Percentiles rank a stretch among this genome's conserved stretches.
Conservation (phyloP, 2,113 vertebrate species). For the Acanthisitta chloris region DNA sequence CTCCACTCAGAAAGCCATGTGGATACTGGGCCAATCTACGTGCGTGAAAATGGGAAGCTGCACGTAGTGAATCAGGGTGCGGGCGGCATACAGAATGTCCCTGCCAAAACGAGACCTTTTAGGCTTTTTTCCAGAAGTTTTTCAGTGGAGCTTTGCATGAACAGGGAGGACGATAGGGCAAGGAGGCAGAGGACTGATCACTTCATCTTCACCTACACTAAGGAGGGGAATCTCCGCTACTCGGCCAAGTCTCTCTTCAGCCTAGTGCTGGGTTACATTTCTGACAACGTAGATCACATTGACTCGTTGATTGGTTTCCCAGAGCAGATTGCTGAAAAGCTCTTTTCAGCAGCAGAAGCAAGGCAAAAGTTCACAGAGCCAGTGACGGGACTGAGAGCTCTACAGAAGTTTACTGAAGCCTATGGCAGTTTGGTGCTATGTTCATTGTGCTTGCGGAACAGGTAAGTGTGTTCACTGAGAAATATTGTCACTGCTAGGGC, state of each 20-base stretch:
- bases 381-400: constrained; percentile 79
- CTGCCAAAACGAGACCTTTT: constrained; percentile 72
- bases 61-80: constrained; percentile 75
- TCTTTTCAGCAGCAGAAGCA: constrained; percentile 89
- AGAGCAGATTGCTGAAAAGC: constrained; percentile 91
- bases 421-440: constrained; percentile 89
- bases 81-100: constrained; percentile 55
- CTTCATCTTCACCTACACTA: constrained; percentile 91
- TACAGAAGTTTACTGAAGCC: constrained; percentile 89
- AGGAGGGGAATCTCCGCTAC: constrained; percentile 90
- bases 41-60: constrained; percentile 86
- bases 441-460: constrained; percentile 87
- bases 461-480: constrained; percentile 66
- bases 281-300: constrained; percentile 89
- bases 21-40: constrained; percentile 80
- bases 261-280: constrained; percentile 86
- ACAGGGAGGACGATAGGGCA: constrained; percentile 71
- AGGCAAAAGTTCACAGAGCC: constrained; percentile 87
- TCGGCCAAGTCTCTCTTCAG: constrained; percentile 90
- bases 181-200: constrained; percentile 82
- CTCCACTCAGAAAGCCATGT: constrained; percentile 62
- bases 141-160: constrained; percentile 79
- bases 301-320: constrained; percentile 94
- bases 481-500: not conserved
- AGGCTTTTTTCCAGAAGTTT: constrained; percentile 80